phyloP scores from a whole-genome alignment of 2,797 vertebrate species.

The Hippopotamyrus pictus region DNA sequence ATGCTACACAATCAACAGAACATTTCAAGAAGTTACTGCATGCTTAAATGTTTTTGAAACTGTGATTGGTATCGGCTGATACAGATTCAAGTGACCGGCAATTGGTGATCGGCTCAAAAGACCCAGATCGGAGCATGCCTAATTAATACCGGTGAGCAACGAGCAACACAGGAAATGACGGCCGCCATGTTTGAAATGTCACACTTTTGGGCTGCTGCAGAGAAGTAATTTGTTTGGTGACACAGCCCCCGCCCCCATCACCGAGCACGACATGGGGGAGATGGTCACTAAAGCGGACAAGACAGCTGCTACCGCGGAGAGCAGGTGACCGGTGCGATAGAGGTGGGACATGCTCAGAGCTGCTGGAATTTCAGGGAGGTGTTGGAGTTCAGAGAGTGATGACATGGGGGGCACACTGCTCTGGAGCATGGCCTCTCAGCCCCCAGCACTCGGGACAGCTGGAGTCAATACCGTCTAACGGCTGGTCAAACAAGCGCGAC shows the following conservation, averaged over 20 bases:
- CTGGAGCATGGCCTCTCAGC: not conserved
- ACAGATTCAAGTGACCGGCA: not conserved
- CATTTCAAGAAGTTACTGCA: not conserved
- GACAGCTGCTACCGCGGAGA: not conserved
- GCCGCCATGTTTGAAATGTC: not conserved
- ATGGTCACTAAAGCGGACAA: not conserved
- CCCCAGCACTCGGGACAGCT: not conserved
- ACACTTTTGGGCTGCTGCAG: not conserved
- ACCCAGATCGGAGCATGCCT: not conserved
- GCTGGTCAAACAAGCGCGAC: not conserved
- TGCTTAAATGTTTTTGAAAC: not conserved
- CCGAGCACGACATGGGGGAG: not conserved
- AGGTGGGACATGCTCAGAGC: not conserved
- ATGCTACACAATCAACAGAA: not conserved
- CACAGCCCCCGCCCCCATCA: not conserved
- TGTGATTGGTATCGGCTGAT: not conserved
- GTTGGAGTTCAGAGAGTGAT: not conserved
- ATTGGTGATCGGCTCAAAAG: not conserved
- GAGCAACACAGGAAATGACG: not conserved
- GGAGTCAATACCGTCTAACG: not conserved
- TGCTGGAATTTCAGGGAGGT: not conserved
- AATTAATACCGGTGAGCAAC: not conserved
- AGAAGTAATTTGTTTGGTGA: not conserved
- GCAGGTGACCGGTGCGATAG: not conserved
- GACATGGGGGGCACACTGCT: not conserved